These are phyloP conservation scores for Elachura formosa DNA, from an alignment of 2,113 vertebrate species.

Conservation along the genomic window DNA sequence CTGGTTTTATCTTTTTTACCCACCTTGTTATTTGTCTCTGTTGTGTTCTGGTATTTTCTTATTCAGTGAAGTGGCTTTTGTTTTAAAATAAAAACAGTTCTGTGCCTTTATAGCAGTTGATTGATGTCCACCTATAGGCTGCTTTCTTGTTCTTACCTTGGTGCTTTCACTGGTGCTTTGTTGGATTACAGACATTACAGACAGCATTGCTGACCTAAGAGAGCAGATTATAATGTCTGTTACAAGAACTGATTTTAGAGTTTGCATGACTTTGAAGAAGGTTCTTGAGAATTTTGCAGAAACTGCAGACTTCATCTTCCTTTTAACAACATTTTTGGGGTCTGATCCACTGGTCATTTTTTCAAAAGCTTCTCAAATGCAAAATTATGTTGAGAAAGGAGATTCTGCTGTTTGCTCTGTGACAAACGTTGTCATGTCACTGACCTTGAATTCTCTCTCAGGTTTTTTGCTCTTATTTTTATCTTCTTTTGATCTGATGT, in stretches of 20 bases:
- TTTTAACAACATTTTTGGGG: background rate
- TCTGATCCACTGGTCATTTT: background rate
- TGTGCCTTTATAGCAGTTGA: background rate
- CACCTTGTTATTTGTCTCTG: background rate
- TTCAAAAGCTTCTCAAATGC: background rate
- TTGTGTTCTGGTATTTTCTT: background rate
- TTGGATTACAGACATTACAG: background rate
- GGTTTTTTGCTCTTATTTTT: background rate
- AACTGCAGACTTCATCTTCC: background rate
- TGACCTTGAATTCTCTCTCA: background rate
- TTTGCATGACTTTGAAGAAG: background rate
- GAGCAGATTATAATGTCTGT: background rate
- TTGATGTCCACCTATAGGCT: background rate
- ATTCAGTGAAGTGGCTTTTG: background rate
- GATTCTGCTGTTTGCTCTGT: background rate
- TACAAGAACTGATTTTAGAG: background rate
- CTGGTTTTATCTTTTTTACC: background rate
- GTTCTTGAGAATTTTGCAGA: background rate
- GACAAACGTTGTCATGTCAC: background rate
- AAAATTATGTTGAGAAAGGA: background rate
- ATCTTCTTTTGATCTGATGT: background rate
- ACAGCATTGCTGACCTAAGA: background rate
- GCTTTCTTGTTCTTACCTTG: background rate
- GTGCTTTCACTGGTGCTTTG: background rate
- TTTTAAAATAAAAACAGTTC: background rate